Percentiles rank a stretch among this genome's conserved stretches.
phyloP scores from a whole-genome alignment of 1,140 invertebrate genomes.

The Brachionus paranguensis region DNA sequence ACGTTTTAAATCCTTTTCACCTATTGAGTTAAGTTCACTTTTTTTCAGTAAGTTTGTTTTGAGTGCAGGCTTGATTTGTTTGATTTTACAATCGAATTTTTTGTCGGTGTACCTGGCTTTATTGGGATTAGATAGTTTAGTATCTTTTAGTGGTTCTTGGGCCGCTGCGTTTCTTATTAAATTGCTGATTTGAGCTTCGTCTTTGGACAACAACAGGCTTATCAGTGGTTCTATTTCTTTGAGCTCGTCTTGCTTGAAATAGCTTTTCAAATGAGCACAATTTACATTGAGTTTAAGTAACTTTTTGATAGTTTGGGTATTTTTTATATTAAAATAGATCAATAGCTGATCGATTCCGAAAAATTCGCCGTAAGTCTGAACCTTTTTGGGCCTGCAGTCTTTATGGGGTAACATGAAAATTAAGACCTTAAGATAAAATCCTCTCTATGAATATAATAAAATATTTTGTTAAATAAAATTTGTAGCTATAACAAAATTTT shows the following conservation, averaged over 20 bases:
- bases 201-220: not conserved
- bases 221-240: slow-evolving; percentile 28
- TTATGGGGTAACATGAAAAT: not conserved
- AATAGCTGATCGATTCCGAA: not conserved
- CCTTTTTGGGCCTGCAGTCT: not conserved
- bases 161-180: not conserved
- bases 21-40: slow-evolving; percentile 4
- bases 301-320: slow-evolving; percentile 20
- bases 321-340: slow-evolving; percentile 20
- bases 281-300: not conserved
- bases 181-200: not conserved
- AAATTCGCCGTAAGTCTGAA: not conserved
- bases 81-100: slow-evolving; percentile 12
- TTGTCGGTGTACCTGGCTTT: not conserved
- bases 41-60: not conserved
- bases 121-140: not conserved
- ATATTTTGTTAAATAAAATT: too few species aligned
- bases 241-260: slow-evolving; percentile 23
- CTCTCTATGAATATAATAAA: not conserved
- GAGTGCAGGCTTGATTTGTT: not conserved
- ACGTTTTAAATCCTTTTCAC: slow-evolving; percentile 28
- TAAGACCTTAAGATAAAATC: not conserved
- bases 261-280: slow-evolving; percentile 8
- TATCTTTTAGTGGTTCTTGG: not conserved
- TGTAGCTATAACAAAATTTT: too few species aligned